Base-by-base conservation (phyloP, 2,888 invertebrate species). In the Argyra leucocephala region DNA sequence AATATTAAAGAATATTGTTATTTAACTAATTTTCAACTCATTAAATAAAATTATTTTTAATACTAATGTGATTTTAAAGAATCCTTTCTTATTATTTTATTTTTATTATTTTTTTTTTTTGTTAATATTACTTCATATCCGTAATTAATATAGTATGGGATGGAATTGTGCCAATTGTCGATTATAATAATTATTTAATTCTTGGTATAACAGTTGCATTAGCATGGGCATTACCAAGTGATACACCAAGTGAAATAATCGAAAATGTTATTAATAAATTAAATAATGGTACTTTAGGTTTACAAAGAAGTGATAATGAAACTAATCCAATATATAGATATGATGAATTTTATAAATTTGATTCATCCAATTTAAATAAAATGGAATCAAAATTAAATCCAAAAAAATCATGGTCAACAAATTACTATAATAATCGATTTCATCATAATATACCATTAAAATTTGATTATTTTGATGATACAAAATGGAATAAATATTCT, bases 211-310 rank as follows among this genome's bases (percentile, higher is more conserved):
- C 90, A 0, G 88, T 89, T 1, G 89, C 90, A 0, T 77, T 91
- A 71, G 90, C 91, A 2, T 91, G 87, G 83, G 87, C 89, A 72
- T 76, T 91, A 60, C 91, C 91, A 0, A 86, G 88, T 69, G 85
- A 86, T 68, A 85, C 81, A 4, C 76, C 79, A 6, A 78, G 76
- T 67, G 79, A 77, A 69, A 73, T 75, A 26, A 64, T 78, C 0
- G 72, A 74, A 22, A 74, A 78, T 66, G 65, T 79, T 2, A 66
- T 70, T 12, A 71, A 72, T 15, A 75, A 74, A 60, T 71, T 79
- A 15, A 70, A 74, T 9, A 77, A 77, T 22, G 78, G 77, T 15
- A 75, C 74, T 3, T 31, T 76, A 4, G 74, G 74, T 15, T 61
- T 69, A 1, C 66, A 70, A n/a, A 77, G 77, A 22, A 76, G 76